Evolutionary conservation across 1,140 invertebrate species (phyloP).

Genomic region (Drosophila obscura): DNA sequence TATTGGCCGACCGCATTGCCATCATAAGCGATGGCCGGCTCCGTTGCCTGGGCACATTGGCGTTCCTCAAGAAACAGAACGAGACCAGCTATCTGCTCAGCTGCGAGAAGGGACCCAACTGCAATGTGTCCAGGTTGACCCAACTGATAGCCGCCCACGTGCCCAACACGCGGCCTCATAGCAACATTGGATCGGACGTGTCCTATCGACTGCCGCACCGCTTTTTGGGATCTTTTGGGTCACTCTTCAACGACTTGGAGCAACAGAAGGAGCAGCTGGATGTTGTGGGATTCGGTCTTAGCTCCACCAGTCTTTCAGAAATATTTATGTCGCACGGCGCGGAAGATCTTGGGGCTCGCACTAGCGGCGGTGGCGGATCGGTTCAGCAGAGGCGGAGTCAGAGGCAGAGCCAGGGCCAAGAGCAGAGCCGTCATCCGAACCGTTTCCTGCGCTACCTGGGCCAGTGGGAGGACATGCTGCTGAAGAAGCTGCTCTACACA

Average conservation of each 20-base stretch:
- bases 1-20: conserved; percentile 95
- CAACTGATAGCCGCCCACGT: neutral
- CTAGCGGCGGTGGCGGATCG: neutral
- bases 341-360: neutral
- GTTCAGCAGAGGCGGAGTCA: neutral
- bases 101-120: conserved; percentile 17
- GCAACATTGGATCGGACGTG: conserved; percentile 4
- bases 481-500: conserved; percentile 12
- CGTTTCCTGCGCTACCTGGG: neutral
- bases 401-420: neutral
- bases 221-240: neutral
- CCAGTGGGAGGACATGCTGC: conserved; percentile 13
- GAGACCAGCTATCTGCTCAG: conserved; percentile 83
- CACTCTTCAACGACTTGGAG: conserved; percentile 27
- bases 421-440: neutral
- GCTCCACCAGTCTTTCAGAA: conserved; percentile 95
- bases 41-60: conserved; percentile 91
- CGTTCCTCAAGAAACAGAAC: conserved; percentile 92
- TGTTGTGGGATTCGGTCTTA: conserved; percentile 90
- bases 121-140: conserved; percentile 7
- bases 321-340: conserved; percentile 84
- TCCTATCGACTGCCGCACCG: conserved; percentile 9
- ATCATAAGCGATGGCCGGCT: conserved; percentile 93
- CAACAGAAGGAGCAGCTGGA: neutral
- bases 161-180: neutral